Evolutionary conservation across 1,140 invertebrate species (phyloP).

Genomic region (Augochlora pura): DNA sequence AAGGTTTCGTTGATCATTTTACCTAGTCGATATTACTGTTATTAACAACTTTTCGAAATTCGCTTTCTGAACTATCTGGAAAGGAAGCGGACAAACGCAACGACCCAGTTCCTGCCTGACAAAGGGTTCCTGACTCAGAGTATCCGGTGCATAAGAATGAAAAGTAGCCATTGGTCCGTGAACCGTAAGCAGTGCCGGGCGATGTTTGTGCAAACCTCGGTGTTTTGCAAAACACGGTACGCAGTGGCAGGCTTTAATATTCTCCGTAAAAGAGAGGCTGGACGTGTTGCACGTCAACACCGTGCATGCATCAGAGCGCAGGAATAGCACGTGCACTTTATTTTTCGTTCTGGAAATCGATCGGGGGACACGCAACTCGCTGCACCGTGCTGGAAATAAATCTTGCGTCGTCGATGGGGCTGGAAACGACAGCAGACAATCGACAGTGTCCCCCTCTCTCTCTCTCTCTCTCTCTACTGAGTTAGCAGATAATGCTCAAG

Average conservation of each 20-base stretch:
- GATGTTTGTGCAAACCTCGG: slow-evolving; percentile 53
- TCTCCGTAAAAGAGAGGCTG: slow-evolving; percentile 55
- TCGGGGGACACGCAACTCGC: slow-evolving; percentile 44
- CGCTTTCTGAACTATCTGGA: no score
- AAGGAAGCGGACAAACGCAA: no score
- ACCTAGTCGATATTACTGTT: neutral
- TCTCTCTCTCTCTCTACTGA: no score
- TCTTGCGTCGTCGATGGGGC: slow-evolving; percentile 27
- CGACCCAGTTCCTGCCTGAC: neutral
- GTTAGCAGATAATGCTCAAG: no score
- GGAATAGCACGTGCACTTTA: slow-evolving; percentile 63
- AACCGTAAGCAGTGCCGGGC: slow-evolving; percentile 29
- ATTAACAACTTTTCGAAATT: no score
- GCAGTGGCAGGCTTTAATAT: slow-evolving; percentile 59
- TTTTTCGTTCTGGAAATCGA: slow-evolving; percentile 53
- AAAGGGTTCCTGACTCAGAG: slow-evolving; percentile 19
- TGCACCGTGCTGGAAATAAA: slow-evolving; percentile 38
- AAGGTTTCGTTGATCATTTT: neutral
- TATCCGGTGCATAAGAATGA: slow-evolving; percentile 28
- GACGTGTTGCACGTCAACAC: slow-evolving; percentile 54
- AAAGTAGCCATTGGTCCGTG: slow-evolving; percentile 31
- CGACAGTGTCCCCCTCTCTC: no score
- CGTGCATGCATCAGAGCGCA: slow-evolving; percentile 50
- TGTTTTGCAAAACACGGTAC: slow-evolving; percentile 63
- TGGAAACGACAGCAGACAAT: neutral